Conservation (phyloP, 2,797 vertebrate genomes). For the Cyprinella venusta region DNA sequence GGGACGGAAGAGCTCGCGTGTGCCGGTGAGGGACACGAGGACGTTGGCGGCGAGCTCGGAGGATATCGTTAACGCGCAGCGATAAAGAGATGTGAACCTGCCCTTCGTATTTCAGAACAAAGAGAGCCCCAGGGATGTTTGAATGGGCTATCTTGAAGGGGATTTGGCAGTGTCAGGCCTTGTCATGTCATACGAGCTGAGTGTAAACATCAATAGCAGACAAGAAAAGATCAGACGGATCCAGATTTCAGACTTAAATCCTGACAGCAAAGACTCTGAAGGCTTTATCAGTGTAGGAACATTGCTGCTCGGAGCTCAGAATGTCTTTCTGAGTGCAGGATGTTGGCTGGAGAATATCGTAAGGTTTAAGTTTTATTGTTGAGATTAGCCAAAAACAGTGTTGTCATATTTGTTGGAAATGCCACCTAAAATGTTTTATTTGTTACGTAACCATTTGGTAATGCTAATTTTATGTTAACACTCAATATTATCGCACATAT, state of each 20-base stretch:
- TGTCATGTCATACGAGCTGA: slow-evolving; percentile 58
- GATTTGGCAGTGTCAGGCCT: slow-evolving; percentile 69
- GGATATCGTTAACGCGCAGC: slow-evolving; percentile 65
- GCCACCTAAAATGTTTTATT: background rate
- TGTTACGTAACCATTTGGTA: background rate
- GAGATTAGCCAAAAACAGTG: background rate
- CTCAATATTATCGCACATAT: background rate
- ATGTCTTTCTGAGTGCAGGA: slow-evolving; percentile 1
- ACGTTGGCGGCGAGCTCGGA: slow-evolving; percentile 59
- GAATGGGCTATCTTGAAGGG: slow-evolving; percentile 62
- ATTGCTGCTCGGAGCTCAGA: slow-evolving; percentile 26
- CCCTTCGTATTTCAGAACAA: slow-evolving; percentile 73
- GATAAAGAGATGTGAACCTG: slow-evolving; percentile 69
- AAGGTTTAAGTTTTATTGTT: slow-evolving; percentile 2
- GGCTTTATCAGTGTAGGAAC: slow-evolving; percentile 52
- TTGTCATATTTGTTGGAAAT: background rate
- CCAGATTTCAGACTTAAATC: slow-evolving; percentile 45
- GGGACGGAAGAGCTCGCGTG: slow-evolving; percentile 49
- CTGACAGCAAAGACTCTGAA: slow-evolving; percentile 45
- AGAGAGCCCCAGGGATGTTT: slow-evolving; percentile 70
- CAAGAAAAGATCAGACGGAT: slow-evolving; percentile 54
- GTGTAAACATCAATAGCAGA: slow-evolving; percentile 67
- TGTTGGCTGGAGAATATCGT: slow-evolving; percentile 15
- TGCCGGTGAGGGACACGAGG: slow-evolving; percentile 31
- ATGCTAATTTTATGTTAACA: background rate